Conservation (phyloP, 2,113 vertebrate genomes). For the Casuarius casuarius region DNA sequence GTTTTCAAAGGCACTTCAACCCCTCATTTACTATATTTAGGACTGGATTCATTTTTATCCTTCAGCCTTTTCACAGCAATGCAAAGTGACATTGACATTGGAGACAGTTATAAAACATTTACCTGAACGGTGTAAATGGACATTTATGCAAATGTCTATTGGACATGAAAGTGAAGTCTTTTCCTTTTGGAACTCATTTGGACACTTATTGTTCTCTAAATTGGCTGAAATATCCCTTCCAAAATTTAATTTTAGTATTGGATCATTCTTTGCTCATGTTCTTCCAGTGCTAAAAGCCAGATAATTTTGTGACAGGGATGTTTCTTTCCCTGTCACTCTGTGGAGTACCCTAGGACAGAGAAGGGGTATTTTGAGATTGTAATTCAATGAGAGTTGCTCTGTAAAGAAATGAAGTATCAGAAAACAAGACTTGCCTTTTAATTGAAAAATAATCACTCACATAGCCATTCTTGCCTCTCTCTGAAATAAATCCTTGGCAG, state of each 20-base stretch:
- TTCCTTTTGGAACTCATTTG: background rate
- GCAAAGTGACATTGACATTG: background rate
- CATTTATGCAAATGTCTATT: background rate
- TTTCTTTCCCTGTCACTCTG: background rate
- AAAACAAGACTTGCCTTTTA: background rate
- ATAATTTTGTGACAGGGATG: background rate
- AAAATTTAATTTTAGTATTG: background rate
- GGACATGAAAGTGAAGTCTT: background rate
- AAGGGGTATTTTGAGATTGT: background rate
- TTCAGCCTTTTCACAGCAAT: background rate
- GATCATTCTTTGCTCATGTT: background rate
- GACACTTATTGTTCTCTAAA: constrained; percentile 13
- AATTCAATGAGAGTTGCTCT: background rate
- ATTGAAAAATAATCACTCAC: too few relatives aligned
- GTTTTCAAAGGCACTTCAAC: background rate
- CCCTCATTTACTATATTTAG: constrained; percentile 18
- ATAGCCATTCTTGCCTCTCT: background rate
- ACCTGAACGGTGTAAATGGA: background rate
- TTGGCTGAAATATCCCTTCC: background rate
- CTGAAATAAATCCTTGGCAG: background rate
- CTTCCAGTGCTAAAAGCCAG: background rate
- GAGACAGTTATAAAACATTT: constrained; percentile 15
- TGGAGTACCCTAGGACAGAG: background rate
- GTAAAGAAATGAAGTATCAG: background rate
- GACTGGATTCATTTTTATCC: constrained; percentile 11